Percentiles rank a stretch among this genome's conserved stretches.
Conservation (phyloP, 1,140 invertebrate species). For the Hetaerina americana region DNA sequence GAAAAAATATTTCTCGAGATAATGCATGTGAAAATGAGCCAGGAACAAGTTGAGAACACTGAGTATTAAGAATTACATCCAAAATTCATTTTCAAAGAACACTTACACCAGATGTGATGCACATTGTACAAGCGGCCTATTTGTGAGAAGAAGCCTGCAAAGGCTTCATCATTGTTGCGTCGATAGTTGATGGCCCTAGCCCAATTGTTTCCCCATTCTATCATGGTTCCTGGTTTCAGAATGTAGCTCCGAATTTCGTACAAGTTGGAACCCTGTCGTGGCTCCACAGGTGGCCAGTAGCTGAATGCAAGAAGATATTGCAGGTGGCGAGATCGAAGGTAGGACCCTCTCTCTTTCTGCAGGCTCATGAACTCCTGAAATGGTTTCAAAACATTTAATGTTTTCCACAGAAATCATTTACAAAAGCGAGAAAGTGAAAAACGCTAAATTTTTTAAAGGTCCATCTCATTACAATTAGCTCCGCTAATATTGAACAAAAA, state of each 20-base stretch:
- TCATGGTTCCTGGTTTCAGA: constrained; percentile 92
- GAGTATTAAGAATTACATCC: not conserved
- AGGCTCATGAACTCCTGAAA: constrained; percentile 64
- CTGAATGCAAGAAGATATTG: constrained; percentile 86
- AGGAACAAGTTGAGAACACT: constrained; percentile 5
- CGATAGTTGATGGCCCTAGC: constrained; percentile 85
- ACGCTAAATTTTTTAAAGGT: too few relatives aligned
- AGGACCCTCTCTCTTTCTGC: constrained; percentile 65
- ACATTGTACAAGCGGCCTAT: constrained; percentile 91
- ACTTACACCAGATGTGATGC: constrained; percentile 96
- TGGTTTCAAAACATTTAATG: too few relatives aligned
- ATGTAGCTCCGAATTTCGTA: constrained; percentile 89
- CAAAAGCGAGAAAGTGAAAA: too few relatives aligned
- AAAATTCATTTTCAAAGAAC: not conserved
- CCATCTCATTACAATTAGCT: too few relatives aligned
- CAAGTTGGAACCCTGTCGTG: constrained; percentile 61
- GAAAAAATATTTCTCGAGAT: not conserved
- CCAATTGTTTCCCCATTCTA: constrained; percentile 99
- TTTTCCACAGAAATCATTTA: constrained; percentile 3
- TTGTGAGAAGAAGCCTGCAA: constrained; percentile 92
- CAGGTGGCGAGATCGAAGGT: constrained; percentile 74
- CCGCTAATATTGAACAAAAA: too few relatives aligned
- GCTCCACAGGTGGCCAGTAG: constrained; percentile 71
- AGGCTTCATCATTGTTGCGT: constrained; percentile 82
- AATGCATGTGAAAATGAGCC: constrained; percentile 6